phyloP scores from a whole-genome alignment of 2,113 vertebrate species.

The Laterallus jamaicensis region DNA sequence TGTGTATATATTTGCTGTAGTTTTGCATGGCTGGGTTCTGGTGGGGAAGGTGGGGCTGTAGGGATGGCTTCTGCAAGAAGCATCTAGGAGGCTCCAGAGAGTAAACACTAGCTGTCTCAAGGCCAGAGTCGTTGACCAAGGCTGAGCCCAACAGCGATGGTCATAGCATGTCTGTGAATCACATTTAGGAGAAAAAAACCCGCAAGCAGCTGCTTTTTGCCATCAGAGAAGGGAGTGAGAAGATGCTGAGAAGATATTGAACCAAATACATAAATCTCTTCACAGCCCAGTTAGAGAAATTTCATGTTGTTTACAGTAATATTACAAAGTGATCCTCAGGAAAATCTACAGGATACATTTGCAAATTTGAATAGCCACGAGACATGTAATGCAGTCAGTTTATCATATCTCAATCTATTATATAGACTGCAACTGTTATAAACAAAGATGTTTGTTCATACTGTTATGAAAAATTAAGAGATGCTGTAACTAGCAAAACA shows the following conservation, averaged over 20 bases:
- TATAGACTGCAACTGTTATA: background rate
- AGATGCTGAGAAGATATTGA: background rate
- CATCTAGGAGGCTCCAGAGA: no score
- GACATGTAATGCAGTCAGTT: background rate
- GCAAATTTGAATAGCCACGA: background rate
- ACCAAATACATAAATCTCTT: background rate
- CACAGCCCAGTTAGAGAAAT: background rate
- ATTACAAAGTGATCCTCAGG: background rate
- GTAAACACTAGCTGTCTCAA: no score
- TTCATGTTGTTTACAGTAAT: background rate
- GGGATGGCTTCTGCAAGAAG: no score
- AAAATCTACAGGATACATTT: background rate
- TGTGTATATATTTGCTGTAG: background rate
- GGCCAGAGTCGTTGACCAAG: no score
- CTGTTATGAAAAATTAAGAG: slow-evolving; percentile 30
- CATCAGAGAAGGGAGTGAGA: no score
- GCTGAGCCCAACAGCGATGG: no score
- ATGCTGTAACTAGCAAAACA: background rate
- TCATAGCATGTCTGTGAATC: no score
- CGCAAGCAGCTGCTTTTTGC: no score
- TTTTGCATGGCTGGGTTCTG: no score
- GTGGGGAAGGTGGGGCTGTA: no score
- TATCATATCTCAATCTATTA: background rate
- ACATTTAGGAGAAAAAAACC: no score
- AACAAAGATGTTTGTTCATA: background rate